These are phyloP conservation scores for Ciconia maguari DNA, from an alignment of 2,113 vertebrate genomes.

Conservation along the genomic window DNA sequence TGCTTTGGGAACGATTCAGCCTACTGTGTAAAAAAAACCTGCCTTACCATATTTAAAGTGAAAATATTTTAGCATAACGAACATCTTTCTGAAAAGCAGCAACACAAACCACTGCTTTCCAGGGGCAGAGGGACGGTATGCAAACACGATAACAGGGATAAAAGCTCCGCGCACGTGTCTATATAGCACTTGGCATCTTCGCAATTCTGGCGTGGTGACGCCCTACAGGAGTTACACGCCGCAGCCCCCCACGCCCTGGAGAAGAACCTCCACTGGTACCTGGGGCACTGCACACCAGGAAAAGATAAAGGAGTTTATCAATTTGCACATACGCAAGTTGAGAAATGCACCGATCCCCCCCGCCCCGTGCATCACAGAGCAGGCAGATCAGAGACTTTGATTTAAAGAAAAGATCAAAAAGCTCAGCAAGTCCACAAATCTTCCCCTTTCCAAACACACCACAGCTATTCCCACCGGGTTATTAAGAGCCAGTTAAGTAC, in stretches of 20 bases:
- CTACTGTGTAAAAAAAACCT: neutral
- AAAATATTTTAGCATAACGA: constrained; percentile 50
- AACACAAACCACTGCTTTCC: neutral
- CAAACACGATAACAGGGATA: neutral
- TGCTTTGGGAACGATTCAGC: neutral
- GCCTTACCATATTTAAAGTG: neutral
- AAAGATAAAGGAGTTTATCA: neutral
- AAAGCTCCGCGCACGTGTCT: fast-evolving
- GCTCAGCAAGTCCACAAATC: neutral
- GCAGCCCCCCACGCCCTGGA: fast-evolving
- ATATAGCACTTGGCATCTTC: fast-evolving
- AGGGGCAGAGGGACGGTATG: neutral
- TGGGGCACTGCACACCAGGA: neutral
- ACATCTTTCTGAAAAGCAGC: neutral
- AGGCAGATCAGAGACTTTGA: neutral
- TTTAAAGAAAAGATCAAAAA: neutral
- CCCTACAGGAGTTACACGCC: fast-evolving
- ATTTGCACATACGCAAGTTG: neutral
- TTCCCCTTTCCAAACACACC: neutral
- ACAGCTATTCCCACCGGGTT: neutral
- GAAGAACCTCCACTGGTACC: neutral
- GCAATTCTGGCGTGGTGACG: neutral
- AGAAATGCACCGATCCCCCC: neutral
- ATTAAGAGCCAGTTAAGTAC: neutral
- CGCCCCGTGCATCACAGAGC: fast-evolving